phyloP scores from a whole-genome alignment of 2,797 vertebrate genomes.

The Peromyscus melanophrys region DNA sequence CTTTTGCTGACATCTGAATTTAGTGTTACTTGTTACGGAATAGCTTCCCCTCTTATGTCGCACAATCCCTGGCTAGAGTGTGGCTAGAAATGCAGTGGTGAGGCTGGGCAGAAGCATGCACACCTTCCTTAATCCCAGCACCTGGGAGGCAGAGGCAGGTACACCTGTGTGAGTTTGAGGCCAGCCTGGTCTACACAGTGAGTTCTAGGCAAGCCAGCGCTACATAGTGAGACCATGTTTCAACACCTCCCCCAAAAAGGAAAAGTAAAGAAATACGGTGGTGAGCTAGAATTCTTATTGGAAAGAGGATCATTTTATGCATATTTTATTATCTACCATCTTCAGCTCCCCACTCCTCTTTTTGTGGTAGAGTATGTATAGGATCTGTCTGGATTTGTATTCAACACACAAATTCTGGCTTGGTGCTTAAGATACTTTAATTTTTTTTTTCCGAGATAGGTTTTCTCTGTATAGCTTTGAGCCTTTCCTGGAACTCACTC shows the following conservation, averaged over 20 bases:
- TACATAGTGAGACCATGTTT: neutral
- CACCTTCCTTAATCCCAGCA: neutral
- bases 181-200: neutral
- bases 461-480: too few species aligned
- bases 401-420: slow-evolving; percentile 11
- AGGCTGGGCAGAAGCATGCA: neutral
- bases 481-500: too few species aligned
- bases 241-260: neutral
- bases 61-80: neutral
- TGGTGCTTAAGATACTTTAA: neutral
- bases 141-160: neutral
- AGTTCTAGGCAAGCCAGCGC: neutral
- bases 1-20: slow-evolving; percentile 42
- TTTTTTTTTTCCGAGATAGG: too few species aligned
- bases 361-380: neutral
- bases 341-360: neutral
- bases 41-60: neutral
- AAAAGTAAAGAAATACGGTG: neutral
- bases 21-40: neutral
- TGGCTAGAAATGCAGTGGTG: neutral
- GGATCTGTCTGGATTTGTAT: neutral
- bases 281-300: neutral
- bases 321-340: neutral
- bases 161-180: neutral
- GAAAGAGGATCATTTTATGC: neutral